Evolutionary conservation across 2,797 vertebrate species (phyloP).

Genomic region (Morelia viridis): DNA sequence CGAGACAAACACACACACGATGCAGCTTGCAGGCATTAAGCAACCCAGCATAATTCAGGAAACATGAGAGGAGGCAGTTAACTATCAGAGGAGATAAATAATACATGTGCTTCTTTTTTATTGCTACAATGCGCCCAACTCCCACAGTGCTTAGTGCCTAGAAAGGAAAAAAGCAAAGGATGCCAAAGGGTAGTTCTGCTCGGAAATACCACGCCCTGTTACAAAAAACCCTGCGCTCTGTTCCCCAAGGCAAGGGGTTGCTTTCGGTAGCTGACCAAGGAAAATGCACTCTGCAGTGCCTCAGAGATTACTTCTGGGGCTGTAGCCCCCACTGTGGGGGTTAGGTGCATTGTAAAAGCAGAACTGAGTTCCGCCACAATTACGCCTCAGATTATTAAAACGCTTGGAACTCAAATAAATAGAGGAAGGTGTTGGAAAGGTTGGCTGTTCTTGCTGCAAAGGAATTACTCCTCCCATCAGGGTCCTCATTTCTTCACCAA

Average conservation of each 20-base stretch:
- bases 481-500: too few species aligned
- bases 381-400: background rate
- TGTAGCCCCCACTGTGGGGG: too few species aligned
- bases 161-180: background rate
- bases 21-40: background rate
- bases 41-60: conserved; percentile 6
- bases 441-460: too few species aligned
- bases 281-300: background rate
- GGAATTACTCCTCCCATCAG: too few species aligned
- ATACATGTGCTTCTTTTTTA: conserved; percentile 19
- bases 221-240: background rate
- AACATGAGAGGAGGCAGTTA: conserved; percentile 1
- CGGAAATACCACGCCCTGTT: background rate
- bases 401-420: too few species aligned
- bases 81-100: conserved; percentile 30
- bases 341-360: background rate
- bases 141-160: background rate
- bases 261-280: too few species aligned
- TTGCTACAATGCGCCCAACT: conserved; percentile 3
- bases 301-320: background rate
- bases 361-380: background rate
- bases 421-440: too few species aligned
- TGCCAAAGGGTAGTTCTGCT: background rate
- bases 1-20: background rate
- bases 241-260: background rate